These are phyloP conservation scores for Parasteatoda lunata DNA, from an alignment of 2,888 invertebrate species.

Conservation along the genomic window DNA sequence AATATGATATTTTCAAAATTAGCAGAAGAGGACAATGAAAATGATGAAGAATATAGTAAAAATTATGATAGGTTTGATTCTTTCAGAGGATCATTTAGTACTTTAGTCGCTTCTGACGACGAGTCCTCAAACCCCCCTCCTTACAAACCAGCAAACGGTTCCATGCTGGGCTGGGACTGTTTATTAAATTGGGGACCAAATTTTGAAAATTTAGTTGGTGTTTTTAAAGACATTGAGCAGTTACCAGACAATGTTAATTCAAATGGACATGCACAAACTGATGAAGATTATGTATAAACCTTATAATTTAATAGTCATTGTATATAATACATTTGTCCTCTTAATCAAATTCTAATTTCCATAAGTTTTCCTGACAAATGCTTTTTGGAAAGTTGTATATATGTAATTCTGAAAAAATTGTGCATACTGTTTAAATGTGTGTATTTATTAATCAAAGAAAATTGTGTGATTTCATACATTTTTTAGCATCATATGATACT, in stretches of 20 bases:
- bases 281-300: conserved; percentile 66
- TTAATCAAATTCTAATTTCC: background rate
- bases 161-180: conserved; percentile 92
- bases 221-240: conserved; percentile 96
- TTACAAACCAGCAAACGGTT: conserved; percentile 85
- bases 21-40: conserved; percentile 73
- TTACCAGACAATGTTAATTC: conserved; percentile 81
- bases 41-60: conserved; percentile 72
- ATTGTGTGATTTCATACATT: background rate
- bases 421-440: background rate
- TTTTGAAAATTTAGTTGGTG: conserved; percentile 95
- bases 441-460: too few relatives aligned
- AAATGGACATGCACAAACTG: conserved; percentile 62
- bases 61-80: conserved; percentile 93
- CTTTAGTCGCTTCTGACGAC: conserved; percentile 94
- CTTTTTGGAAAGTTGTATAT: background rate
- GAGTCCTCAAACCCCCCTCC: conserved; percentile 89
- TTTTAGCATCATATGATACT: too few relatives aligned
- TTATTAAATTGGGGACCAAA: conserved; percentile 96
- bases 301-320: conserved; percentile 53
- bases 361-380: background rate
- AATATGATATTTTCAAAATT: conserved; percentile 79
- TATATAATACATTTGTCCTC: conserved; percentile 37
- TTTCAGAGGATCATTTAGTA: conserved; percentile 93
- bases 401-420: background rate